Conservation (phyloP, 2,797 vertebrate species). For the Fundulus diaphanus region DNA sequence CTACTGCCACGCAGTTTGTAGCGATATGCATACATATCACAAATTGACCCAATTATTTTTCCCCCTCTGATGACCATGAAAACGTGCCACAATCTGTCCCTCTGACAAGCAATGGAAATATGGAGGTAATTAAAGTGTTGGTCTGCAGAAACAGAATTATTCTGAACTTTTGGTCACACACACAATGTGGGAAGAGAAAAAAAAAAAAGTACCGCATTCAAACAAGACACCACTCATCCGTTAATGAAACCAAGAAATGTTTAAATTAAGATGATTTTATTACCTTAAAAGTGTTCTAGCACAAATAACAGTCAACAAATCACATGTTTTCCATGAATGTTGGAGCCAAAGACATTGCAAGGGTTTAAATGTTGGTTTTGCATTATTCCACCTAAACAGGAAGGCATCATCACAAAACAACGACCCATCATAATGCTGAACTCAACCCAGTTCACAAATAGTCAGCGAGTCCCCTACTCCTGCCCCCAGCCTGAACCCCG, state of each 20-base stretch:
- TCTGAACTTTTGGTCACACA: too few relatives aligned
- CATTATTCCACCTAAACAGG: not conserved
- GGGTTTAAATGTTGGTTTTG: not conserved
- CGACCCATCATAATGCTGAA: not conserved
- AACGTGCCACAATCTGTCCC: not conserved
- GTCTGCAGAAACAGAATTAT: too few relatives aligned
- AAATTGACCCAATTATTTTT: too few relatives aligned
- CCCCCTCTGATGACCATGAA: not conserved
- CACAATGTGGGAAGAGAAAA: too few relatives aligned
- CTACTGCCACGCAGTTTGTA: not conserved
- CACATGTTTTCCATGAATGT: not conserved
- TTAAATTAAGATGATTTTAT: not conserved
- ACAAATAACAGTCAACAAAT: not conserved
- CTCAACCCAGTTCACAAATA: slow-evolving; percentile 73
- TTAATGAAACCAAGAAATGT: not conserved
- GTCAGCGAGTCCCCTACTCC: slow-evolving; percentile 64
- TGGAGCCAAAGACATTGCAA: not conserved
- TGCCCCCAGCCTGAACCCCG: slow-evolving; percentile 81
- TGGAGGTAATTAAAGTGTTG: too few relatives aligned
- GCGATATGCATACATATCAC: not conserved
- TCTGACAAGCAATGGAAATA: too few relatives aligned
- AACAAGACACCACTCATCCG: too few relatives aligned
- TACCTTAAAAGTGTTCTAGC: not conserved
- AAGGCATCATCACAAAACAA: not conserved
- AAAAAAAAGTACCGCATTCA: too few relatives aligned